Base-by-base conservation (phyloP, 2,888 invertebrate genomes). In the Bruchidius siliquastri region DNA sequence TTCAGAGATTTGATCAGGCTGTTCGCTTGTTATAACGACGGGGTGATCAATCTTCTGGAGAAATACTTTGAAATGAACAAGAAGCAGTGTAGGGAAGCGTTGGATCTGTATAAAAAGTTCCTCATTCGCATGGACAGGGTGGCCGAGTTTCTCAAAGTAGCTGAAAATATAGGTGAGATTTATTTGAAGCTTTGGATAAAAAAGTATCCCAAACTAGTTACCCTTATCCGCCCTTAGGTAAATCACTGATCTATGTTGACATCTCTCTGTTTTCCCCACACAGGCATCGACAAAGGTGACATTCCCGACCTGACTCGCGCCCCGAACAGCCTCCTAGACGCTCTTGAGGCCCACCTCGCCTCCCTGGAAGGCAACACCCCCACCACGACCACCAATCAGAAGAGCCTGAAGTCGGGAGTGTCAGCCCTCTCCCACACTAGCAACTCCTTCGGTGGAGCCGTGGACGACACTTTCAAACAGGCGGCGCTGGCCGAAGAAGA, bases 51-150 rank as follows among this genome's bases (percentile, higher is more conserved):
- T 89, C 91, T 99, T 79, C 88, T 99, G 87, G 99, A 99, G 89
- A 99, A 99, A 88, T 99, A 97, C 89, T 99, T 99, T 88, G 98
- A 98, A 87, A 98, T 99, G 98, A 99, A 98, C 88, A 99, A 99
- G 88, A 99, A 99, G 88, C 97, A 98, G 87, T 97, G 97, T 84
- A 92, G 97, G 80, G 99, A 99, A 85, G 99, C 98, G 80, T 91
- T 99, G 87, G 99, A 99, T 86, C 92, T 98, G 84, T 99, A 99
- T 88, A 99, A 99, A 89, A 98, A 97, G 88, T 99, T 99, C 89
- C 92, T 99, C 83, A 97, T 98, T 82, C 92, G 99, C 83, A 99
- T 99, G 97, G 99, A 99, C 89, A 93, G 97, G 87, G 99, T 99
- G 76, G 97, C 96, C 74, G 99, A 99, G 89, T 99, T 99, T 88